Base-by-base conservation (phyloP, 1,140 invertebrate genomes). In the Episyrphus balteatus region DNA sequence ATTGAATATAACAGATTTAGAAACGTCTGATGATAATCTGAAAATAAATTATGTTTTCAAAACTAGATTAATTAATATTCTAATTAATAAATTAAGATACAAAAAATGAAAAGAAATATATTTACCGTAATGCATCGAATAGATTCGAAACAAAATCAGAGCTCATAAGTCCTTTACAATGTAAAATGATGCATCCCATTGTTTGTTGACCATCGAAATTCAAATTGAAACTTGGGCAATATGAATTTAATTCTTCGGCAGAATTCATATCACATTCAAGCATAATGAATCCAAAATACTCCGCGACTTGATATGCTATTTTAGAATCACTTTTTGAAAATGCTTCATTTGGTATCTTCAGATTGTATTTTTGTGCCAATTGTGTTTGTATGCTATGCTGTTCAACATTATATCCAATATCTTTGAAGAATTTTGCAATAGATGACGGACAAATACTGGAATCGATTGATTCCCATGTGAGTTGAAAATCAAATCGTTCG, bases 401-500 rank as follows among this genome's bases (percentile, higher is more conserved):
- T 32, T 58, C 57, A 9, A 77, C 69, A 5, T 55, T 48, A 46
- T 73, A 74, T 5, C 69, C 67, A 33, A 49, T 57, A 47, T 70
- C 56, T 26, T 66, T 18, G 53, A 80, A 77, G 68, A 76, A 79
- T 45, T 74, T 70, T 26, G 77, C 78, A 32, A 78, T 49, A 1
- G 78, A 79, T 13, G 78, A 80, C 42, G 78, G 76, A 53, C 78
- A 80, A 15, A 79, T 44, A 19, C 66, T 65, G 51, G 66, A 61
- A 17, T 69, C 70, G 57, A 71, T 66, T 48, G 77, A 69, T 53
- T 76, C 68, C 78, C 78, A 80, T 31, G 61, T 54, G 34, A 79
- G 9, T 50, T 18, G 36, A 42, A 6, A 42, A 53, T 48, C 11
- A 18, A 26, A 31, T 17, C 9, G 15, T 15, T 17, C 11, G n/a